These are phyloP conservation scores for Sinonovacula constricta DNA, from an alignment of 1,140 invertebrate species.

Conservation along the genomic window DNA sequence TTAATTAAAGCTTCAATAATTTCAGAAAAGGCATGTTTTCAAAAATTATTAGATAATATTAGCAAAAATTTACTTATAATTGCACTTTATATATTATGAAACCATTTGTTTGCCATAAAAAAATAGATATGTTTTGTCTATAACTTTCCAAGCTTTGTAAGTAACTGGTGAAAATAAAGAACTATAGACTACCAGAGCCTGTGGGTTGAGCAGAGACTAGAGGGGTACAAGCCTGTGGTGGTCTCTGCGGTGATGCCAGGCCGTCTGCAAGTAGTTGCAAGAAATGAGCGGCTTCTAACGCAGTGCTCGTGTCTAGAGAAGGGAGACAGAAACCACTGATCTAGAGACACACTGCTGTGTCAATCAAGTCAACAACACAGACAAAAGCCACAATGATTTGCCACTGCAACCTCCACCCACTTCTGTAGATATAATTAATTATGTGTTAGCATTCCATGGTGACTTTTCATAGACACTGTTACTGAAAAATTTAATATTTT, in stretches of 20 bases:
- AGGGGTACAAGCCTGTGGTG: not conserved
- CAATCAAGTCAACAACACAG: not conserved
- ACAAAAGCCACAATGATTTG: not conserved
- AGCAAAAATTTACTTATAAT: no score
- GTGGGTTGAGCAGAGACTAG: not conserved
- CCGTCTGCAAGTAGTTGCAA: constrained; percentile 64
- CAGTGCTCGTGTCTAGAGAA: constrained; percentile 53
- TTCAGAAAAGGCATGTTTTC: no score
- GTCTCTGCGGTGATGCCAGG: not conserved
- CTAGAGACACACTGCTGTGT: not conserved
- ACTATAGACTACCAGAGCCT: constrained; percentile 21
- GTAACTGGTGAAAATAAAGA: not conserved
- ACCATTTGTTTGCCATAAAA: no score
- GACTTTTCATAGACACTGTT: not conserved
- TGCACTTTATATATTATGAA: no score
- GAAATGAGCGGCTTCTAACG: constrained; percentile 67
- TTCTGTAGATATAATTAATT: not conserved
- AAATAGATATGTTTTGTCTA: no score
- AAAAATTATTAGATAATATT: no score
- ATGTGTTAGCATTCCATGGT: not conserved
- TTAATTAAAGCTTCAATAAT: no score
- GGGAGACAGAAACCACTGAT: constrained; percentile 4
- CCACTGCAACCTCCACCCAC: not conserved
- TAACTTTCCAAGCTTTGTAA: no score
- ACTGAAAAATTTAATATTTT: not conserved